Conservation (phyloP, 2,888 invertebrate genomes). For the Ctena decussata region DNA sequence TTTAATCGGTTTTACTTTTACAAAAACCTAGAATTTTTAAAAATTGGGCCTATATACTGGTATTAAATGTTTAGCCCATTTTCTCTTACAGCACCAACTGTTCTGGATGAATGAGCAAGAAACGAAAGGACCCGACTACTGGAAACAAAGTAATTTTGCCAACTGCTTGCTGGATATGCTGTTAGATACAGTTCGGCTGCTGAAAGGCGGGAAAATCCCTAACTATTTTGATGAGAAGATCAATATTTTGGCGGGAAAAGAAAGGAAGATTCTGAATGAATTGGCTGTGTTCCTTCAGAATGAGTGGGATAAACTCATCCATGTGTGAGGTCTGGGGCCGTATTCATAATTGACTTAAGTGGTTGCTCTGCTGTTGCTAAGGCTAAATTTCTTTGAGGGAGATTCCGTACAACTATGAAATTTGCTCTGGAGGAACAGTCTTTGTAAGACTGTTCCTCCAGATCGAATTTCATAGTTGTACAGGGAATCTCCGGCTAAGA, state of each 20-base stretch:
- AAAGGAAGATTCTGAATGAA: not conserved
- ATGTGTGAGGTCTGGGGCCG: not conserved
- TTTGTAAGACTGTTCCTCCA: no score
- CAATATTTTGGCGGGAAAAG: conserved; percentile 42
- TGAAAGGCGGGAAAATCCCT: conserved; percentile 17
- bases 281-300: conserved; percentile 22
- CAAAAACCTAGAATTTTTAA: no score
- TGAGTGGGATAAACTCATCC: not conserved
- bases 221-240: conserved; percentile 42
- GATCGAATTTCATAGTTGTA: no score
- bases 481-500: no score
- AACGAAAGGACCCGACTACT: conserved; percentile 21
- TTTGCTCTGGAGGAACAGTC: no score
- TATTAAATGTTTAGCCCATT: no score
- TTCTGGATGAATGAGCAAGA: conserved; percentile 38
- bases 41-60: no score
- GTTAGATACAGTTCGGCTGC: conserved; percentile 5
- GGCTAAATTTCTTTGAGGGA: no score
- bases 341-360: no score
- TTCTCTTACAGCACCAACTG: conserved; percentile 33
- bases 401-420: no score
- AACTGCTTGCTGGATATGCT: conserved; percentile 29
- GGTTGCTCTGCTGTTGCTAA: no score
- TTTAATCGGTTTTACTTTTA: no score
- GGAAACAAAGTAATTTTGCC: conserved; percentile 34